Evolutionary conservation across 2,113 vertebrate genomes (phyloP), one percentile per base, ranked within the genome.

Genomic region (Phaetusa simplex): DNA sequence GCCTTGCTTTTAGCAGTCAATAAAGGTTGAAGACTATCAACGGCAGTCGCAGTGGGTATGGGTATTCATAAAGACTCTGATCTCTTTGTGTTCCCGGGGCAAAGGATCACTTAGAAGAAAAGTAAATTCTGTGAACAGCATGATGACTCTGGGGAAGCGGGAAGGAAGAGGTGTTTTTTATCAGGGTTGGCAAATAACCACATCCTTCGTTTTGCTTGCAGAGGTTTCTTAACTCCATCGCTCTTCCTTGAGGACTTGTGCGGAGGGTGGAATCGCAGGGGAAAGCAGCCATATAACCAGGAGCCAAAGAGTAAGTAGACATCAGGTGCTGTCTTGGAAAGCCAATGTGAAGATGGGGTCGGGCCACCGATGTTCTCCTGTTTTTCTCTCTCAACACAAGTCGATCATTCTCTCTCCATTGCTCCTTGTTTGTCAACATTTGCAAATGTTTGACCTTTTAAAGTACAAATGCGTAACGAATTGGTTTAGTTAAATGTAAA

Each of bases 241-340:
- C 47, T 52, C 53, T 56, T 82, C 67, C 65, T 62, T 32, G 26
- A 69, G 59, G 71, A 62, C 58, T n/a, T 9, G 24, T 17, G 61
- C 18, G 15, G 43, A 42, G 21, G 14, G 50, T 38, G 56, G 45
- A 77, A 32, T n/a, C 23, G 4, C 29, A 36, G 55, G 45, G 45
- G 40, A 40, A 78, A 67, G 17, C 14, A 11, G 9, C 19, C 3
- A 0, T 14, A 6, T 6, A 0, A 27, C n/a, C 50, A 40, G 42
- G 40, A 72, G 42, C 53, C 47, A 50, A 50, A 27, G 59, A 42
- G 77, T 82, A 47, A 69, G 65, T 27, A 34, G 59, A 11, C 24
- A 29, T 52, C 3, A 32, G 47, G 5, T 49, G 58, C 24, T 45
- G 36, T 12, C 59, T 34, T 79, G 53, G 53, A 82, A 62, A 73